Evolutionary conservation across 2,888 invertebrate genomes (phyloP).

Genomic region (Tromatobia lineatoria): DNA sequence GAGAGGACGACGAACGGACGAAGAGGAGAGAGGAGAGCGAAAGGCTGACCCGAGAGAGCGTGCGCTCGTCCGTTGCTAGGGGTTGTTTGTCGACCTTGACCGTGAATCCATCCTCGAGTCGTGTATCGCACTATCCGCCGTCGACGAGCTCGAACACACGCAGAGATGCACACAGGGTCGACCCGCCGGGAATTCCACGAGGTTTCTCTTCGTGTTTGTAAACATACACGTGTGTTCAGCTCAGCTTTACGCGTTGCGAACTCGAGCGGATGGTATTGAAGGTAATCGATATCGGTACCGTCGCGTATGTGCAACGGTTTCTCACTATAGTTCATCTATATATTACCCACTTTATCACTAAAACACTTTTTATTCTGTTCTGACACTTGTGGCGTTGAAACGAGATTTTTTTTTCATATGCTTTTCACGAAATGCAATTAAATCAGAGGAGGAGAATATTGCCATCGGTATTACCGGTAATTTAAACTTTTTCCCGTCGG

Average conservation of each 20-base stretch:
- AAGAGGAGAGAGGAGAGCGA: constrained; percentile 2
- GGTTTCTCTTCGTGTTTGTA: background rate
- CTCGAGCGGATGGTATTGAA: constrained; percentile 36
- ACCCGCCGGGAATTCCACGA: constrained; percentile 43
- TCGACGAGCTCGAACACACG: constrained; percentile 64
- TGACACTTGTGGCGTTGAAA: constrained; percentile 14
- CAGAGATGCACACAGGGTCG: constrained; percentile 72
- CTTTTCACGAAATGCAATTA: background rate
- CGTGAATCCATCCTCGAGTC: constrained; percentile 74
- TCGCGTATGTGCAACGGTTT: constrained; percentile 34
- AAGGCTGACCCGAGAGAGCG: constrained; percentile 6
- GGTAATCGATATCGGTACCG: constrained; percentile 55
- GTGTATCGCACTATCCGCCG: constrained; percentile 7
- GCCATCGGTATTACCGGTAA: too few relatives aligned
- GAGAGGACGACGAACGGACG: constrained; percentile 14
- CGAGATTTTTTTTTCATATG: background rate
- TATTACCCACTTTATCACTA: constrained; percentile 1
- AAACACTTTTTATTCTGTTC: background rate
- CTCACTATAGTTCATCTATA: constrained; percentile 1
- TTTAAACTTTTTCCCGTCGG: background rate
- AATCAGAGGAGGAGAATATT: background rate
- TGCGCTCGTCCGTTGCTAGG: constrained; percentile 60
- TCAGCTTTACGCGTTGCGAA: background rate
- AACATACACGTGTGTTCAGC: background rate
- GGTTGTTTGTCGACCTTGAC: constrained; percentile 78